Percentiles rank a stretch among this genome's conserved stretches.
Conservation (phyloP, 1,140 invertebrate genomes). For the Magallana gigas region DNA sequence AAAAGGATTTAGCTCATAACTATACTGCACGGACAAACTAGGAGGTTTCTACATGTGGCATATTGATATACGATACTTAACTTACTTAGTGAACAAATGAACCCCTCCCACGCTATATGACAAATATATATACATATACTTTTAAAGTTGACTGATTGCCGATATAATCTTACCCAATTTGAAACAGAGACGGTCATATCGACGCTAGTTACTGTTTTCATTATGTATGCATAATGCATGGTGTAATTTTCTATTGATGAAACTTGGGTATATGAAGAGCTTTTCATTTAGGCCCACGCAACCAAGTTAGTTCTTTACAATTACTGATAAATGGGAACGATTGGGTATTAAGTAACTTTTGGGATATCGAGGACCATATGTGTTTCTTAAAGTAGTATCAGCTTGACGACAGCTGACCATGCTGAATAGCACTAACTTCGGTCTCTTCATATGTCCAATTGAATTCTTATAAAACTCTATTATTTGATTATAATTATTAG, state of each 20-base stretch:
- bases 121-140: no score
- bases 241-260: background rate
- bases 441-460: slow-evolving; percentile 25
- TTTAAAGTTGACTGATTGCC: no score
- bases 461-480: slow-evolving; percentile 25
- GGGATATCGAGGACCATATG: background rate
- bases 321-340: background rate
- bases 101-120: no score
- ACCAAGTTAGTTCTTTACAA: background rate
- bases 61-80: no score
- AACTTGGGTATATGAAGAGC: background rate
- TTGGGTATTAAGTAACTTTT: slow-evolving; percentile 18
- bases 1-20: no score
- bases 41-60: no score
- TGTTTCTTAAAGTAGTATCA: background rate
- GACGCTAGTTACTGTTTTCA: no score
- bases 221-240: background rate
- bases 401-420: background rate
- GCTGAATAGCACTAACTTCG: background rate
- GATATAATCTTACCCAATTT: no score
- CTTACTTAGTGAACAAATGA: no score
- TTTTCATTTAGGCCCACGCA: background rate
- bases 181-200: no score
- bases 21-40: no score
- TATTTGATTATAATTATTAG: slow-evolving; percentile 37